Evolutionary conservation across 2,113 vertebrate species (phyloP), one percentile per base, ranked within the genome.

Genomic region (Grammomys surdaster): DNA sequence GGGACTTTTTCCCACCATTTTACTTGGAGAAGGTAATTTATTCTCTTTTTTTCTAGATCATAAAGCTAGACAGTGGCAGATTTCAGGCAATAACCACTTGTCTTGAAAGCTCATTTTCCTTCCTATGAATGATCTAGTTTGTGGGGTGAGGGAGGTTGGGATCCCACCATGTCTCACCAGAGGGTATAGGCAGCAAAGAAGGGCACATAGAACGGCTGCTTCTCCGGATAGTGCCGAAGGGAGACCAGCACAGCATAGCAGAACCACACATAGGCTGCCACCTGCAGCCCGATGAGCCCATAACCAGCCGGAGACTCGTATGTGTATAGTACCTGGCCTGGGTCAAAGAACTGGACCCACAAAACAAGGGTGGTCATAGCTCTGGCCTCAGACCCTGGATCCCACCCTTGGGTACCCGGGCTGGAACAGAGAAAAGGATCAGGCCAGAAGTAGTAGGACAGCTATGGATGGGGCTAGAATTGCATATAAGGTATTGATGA

Each of bases 181-280:
- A 99, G 98, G 0, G 99, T 99, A 97, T 99, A 99, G 3, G 99
- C 99, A 85, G 99, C 99, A 98, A 99, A 99, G 98, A 99, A 99
- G 36, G 99, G 99, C 93, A 99, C 98, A 13, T 99, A 99, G 97
- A 99, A 99, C 20, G 99, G 98, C 95, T 99, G 99, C 89, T 99
- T 99, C 98, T 99, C 99, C 0, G 99, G 99, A 91, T 99, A 99
- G 97, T 99, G 99, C 87, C 99, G 99, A 94, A 99, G 98, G 0
- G 99, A 99, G 97, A 99, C 97, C 69, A 99, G 98, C 72, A 99
- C 99, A 0, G 99, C 99, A 0, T 99, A 99, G 98, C 99, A 99
- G 98, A 99, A 99, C 99, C 99, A 99, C 95, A 99, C 99, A 16
- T 99, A 99, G 40, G 99, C 99, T 24, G 99, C 98, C 95, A 99